phyloP scores from a whole-genome alignment of 2,797 vertebrate genomes.

The Sebastes cheni region DNA sequence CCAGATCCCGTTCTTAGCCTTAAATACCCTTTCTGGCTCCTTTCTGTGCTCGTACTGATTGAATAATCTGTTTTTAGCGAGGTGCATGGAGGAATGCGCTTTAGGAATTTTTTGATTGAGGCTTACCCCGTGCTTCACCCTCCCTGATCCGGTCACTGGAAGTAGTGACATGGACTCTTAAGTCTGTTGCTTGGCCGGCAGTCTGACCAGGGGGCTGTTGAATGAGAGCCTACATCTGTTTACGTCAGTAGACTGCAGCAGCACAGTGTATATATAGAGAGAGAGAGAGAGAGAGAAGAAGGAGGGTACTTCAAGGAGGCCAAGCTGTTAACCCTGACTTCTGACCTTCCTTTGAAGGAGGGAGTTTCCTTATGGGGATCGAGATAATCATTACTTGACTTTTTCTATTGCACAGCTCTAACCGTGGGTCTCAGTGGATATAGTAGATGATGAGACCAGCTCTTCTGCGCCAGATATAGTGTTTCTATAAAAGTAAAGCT shows the following conservation, averaged over 20 bases:
- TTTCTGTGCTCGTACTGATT: constrained; percentile 52
- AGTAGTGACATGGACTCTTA: constrained; percentile 42
- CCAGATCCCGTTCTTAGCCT: constrained; percentile 43
- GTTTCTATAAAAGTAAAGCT: constrained; percentile 46
- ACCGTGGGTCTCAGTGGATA: not conserved
- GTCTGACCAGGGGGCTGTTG: constrained; percentile 28
- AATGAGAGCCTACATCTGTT: constrained; percentile 49
- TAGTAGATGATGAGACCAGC: not conserved
- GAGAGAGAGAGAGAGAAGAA: not conserved
- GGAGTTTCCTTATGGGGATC: constrained; percentile 5
- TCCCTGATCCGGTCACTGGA: constrained; percentile 58
- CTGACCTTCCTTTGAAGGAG: constrained; percentile 28
- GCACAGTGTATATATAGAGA: not conserved
- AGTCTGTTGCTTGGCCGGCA: constrained; percentile 36
- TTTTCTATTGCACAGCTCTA: not conserved
- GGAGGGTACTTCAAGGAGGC: constrained; percentile 10
- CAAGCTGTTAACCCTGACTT: constrained; percentile 36
- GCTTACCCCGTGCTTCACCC: constrained; percentile 67
- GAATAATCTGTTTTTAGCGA: constrained; percentile 66
- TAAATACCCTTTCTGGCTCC: constrained; percentile 65
- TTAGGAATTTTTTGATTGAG: constrained; percentile 76
- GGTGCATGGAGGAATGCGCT: constrained; percentile 55
- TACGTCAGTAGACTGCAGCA: constrained; percentile 6
- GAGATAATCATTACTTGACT: constrained; percentile 15
- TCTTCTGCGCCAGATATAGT: constrained; percentile 25